Base-by-base conservation (phyloP, 2,113 vertebrate species). In the Podocnemis expansa region DNA sequence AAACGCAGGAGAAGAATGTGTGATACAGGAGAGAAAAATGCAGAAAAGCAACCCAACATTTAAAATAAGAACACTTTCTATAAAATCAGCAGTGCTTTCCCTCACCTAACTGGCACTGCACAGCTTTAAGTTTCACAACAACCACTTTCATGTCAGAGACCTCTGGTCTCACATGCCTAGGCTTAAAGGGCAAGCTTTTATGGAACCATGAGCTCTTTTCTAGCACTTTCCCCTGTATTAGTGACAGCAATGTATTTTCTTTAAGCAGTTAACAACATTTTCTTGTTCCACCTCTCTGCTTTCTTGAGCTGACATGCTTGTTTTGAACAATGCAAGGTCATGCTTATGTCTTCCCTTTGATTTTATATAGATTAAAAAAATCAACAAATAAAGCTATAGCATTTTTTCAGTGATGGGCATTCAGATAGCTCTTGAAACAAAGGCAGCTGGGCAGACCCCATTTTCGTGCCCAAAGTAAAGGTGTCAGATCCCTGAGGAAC, bases 51-150 rank as follows among this genome's bases (percentile, higher is more conserved):
- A 84, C 29, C 14, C 67, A 43, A 25, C 11, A 47, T n/a, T 41
- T 49, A 51, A 80, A 52, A 67, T 47, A 13, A 25, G 43, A 19
- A 25, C 1, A 0, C 80, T 80, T 45, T 49, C 38, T 67, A 16
- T 8, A 0, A 0, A 13, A 38, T 25, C 10, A 22, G 0, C 1
- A 9, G 41, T 38, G 2, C 22, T 56, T 19, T 19, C 17, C 51
- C 54, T 31, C 5, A 17, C 51, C 38, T 8, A 55, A 83, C 45
- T 27, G 12, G 38, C 7, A 7, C 14, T 38, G 67, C 27, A 41
- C 73, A 45, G 34, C 22, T 79, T 87, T 29, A 43, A 52, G 0
- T 6, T 52, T 60, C 31, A 78, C 29, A 82, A 4, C 24, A 21
- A 56, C 31, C 34, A 60, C 38, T 89, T 43, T 12, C 22, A 34